These are phyloP conservation scores for Brenthis hecate DNA, from an alignment of 2,888 invertebrate genomes.

Conservation along the genomic window DNA sequence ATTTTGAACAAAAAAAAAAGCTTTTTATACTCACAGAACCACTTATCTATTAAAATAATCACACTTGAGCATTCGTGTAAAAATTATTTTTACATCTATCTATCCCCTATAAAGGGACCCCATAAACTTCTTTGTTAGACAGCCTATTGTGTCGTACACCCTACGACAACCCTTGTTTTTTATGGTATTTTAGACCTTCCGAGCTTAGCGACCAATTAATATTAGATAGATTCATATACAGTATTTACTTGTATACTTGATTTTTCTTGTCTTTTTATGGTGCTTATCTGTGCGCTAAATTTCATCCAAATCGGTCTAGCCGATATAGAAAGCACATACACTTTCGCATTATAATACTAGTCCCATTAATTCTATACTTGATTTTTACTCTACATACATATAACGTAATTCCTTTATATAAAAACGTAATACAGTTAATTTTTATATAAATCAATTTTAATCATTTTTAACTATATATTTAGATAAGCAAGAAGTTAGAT, in stretches of 20 bases:
- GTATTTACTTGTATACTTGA: not conserved
- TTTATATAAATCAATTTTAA: no score
- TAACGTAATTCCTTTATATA: no score
- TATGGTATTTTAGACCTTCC: slow-evolving; percentile 26
- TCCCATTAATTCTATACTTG: no score
- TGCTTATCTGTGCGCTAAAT: no score
- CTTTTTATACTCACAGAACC: not conserved
- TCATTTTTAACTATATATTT: no score
- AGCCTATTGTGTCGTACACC: slow-evolving; percentile 31
- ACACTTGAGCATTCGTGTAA: slow-evolving; percentile 27
- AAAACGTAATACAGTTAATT: no score
- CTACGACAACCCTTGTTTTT: slow-evolving; percentile 18
- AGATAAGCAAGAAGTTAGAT: no score
- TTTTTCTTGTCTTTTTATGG: no score
- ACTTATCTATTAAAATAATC: slow-evolving; percentile 6
- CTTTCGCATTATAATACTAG: no score
- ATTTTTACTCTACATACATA: no score
- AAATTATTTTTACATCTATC: slow-evolving; percentile 37
- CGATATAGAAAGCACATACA: no score
- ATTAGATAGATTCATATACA: slow-evolving; percentile 1
- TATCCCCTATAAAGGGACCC: slow-evolving; percentile 33
- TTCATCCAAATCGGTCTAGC: no score
- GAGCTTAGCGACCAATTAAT: slow-evolving; percentile 5
- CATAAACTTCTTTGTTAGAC: slow-evolving; percentile 36
- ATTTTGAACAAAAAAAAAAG: not conserved